Evolutionary conservation across 2,888 invertebrate genomes (phyloP), one percentile per base, ranked within the genome.

Genomic region (Conus canariensis): DNA sequence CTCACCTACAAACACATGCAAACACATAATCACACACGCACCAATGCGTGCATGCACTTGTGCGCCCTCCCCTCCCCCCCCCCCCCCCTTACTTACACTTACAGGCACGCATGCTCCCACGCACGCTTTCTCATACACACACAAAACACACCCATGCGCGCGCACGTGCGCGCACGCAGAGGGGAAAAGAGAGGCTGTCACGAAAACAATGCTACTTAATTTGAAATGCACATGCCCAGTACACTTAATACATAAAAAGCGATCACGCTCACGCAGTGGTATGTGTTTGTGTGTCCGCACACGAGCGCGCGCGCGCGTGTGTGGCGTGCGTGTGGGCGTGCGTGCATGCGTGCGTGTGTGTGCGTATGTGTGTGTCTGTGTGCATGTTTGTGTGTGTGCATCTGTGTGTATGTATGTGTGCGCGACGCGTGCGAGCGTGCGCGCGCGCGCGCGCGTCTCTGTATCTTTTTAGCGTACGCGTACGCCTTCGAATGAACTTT

Each of bases 1-100:
- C 59, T 87, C 60, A 90, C 59, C 77, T 19, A 90, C 22, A 90
- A 25, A 87, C 74, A 90, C 64, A 85, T 6, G 74, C 6, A 74
- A 14, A 85, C 70, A n/a, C n/a, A 85, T 10, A 25, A 10, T 14
- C 56, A 86, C 30, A 70, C n/a, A 85, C 25, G 86, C 64, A 67
- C n/a, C 45, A 45, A 4, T 45, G 45, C 1, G 45, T 45, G 45
- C 45, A 45, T 45, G 45, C 45, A 45, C 45, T 45, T 45, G 45
- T 45, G 45, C 45, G 4, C 45, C 45, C 45, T 45, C 45, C 45
- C 30, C 30, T 2, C 30, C 30, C 30, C 30, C 2, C 45, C 45
- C 45, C 45, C 45, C 45, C 45, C 45, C 45, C 45, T 45, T 45
- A 45, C 45, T 45, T 45, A 45, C 45, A 45, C 45, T 2, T 45